Evolutionary conservation across 2,113 vertebrate genomes (phyloP).

Genomic region (Phaetusa simplex): DNA sequence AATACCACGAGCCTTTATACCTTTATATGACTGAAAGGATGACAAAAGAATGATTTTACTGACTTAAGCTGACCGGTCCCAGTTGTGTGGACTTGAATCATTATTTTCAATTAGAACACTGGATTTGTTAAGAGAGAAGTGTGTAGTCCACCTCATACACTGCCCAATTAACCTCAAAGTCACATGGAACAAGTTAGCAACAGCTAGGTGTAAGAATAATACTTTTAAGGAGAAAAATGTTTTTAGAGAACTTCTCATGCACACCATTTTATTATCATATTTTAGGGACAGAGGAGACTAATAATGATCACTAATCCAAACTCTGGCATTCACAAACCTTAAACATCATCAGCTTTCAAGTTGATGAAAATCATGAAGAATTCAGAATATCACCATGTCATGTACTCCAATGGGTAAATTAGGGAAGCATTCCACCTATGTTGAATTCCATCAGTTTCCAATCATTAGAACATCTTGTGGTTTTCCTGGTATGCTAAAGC

Average conservation of each 20-base stretch:
- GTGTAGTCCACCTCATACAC: neutral
- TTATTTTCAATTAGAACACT: neutral
- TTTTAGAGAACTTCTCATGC: neutral
- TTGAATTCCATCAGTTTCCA: neutral
- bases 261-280: neutral
- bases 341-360: neutral
- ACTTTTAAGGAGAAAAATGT: neutral
- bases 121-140: neutral
- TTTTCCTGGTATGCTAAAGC: neutral
- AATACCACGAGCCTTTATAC: accelerated
- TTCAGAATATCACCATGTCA: neutral
- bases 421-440: neutral
- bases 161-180: neutral
- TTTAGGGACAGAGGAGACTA: neutral
- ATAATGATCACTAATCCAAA: neutral
- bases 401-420: neutral
- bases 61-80: neutral
- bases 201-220: neutral
- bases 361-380: neutral
- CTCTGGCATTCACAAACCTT: neutral
- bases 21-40: neutral
- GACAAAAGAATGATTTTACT: neutral
- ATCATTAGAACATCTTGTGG: neutral
- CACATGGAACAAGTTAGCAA: neutral
- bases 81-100: neutral